These are phyloP conservation scores for Sesamia inferens DNA, from an alignment of 2,888 invertebrate genomes.

Conservation along the genomic window DNA sequence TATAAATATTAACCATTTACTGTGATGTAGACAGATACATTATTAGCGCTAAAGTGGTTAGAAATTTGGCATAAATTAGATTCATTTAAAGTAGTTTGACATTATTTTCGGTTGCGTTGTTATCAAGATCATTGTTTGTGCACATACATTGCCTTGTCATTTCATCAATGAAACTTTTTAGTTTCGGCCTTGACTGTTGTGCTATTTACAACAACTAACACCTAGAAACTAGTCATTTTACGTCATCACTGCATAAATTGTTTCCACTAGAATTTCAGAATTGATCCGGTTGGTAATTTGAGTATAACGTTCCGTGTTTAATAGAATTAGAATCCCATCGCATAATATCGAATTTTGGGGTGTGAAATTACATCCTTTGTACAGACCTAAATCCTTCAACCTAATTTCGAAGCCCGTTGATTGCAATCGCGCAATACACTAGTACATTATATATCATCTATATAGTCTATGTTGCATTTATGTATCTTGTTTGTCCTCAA, in stretches of 20 bases:
- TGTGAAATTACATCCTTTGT: conserved; percentile 57
- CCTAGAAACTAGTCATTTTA: not conserved
- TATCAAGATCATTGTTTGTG: conserved; percentile 10
- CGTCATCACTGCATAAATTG: not conserved
- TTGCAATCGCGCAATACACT: conserved; percentile 22
- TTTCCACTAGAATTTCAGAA: not conserved
- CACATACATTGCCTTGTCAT: conserved; percentile 7
- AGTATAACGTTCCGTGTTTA: conserved; percentile 11
- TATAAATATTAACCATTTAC: conserved; percentile 55
- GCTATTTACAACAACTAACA: not conserved
- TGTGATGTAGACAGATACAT: conserved; percentile 47
- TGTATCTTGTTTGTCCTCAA: conserved; percentile 36
- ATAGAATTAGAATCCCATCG: conserved; percentile 32
- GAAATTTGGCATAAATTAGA: conserved; percentile 49
- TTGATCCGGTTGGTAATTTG: conserved; percentile 19
- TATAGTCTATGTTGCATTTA: conserved; percentile 1
- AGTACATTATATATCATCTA: not conserved
- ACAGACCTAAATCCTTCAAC: conserved; percentile 42
- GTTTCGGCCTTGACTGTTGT: not conserved
- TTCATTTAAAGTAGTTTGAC: not conserved
- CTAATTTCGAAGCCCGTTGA: conserved; percentile 51
- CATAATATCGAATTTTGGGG: conserved; percentile 40
- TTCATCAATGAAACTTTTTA: conserved; percentile 4
- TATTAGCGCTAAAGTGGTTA: conserved; percentile 45
- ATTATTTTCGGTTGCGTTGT: conserved; percentile 13